Evolutionary conservation across 2,797 vertebrate genomes (phyloP).

Genomic region (Smutsia temminckii): DNA sequence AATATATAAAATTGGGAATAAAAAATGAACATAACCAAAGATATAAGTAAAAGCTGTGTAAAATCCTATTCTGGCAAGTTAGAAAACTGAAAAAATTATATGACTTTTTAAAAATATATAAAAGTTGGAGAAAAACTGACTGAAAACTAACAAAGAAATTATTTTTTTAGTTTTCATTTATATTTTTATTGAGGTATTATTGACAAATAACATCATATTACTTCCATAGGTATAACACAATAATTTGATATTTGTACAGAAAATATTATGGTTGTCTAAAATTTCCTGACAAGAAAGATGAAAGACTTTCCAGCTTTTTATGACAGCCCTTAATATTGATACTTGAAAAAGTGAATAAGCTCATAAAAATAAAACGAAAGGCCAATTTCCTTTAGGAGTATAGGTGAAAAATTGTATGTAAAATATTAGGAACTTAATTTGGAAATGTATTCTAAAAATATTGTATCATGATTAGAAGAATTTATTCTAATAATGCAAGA

Average conservation of each 20-base stretch:
- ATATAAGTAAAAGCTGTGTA: background rate
- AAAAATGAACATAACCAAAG: background rate
- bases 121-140: background rate
- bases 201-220: background rate
- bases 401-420: background rate
- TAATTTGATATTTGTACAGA: background rate
- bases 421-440: background rate
- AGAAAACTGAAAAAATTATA: background rate
- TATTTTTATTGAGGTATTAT: background rate
- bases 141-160: background rate
- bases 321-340: background rate
- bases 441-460: background rate
- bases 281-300: background rate
- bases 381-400: background rate
- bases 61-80: background rate
- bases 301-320: background rate
- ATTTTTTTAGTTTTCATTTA: background rate
- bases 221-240: background rate
- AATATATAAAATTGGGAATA: background rate
- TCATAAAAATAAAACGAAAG: background rate
- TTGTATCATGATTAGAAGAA: background rate
- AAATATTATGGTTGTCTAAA: background rate
- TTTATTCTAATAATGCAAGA: background rate
- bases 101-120: background rate
- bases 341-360: background rate